A percentile compares a stretch with the other conserved stretches of the same genome.
phyloP scores from a whole-genome alignment of 2,888 invertebrate species.

The Eristalis arbustorum region DNA sequence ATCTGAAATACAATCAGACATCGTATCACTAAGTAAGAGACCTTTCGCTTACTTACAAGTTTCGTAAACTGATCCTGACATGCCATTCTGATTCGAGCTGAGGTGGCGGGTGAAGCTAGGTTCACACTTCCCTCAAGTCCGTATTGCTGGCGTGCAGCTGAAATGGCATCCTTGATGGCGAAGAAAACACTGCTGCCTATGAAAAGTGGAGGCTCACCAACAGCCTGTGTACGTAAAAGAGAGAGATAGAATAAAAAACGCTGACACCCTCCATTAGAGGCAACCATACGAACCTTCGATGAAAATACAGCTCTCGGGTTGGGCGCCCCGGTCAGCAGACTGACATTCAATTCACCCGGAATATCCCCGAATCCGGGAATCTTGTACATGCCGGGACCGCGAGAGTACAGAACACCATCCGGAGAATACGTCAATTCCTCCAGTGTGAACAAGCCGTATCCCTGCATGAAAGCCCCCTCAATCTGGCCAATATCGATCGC shows the following conservation, averaged over 20 bases:
- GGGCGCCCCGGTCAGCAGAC: constrained; percentile 92
- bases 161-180: constrained; percentile 93
- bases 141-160: constrained; percentile 87
- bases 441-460: constrained; percentile 94
- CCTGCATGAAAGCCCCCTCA: constrained; percentile 97
- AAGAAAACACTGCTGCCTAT: constrained; percentile 93
- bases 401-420: constrained; percentile 88
- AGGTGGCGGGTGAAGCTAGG: constrained; percentile 92
- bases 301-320: constrained; percentile 96
- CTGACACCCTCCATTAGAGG: neutral
- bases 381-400: constrained; percentile 97
- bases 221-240: constrained; percentile 84
- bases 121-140: constrained; percentile 83
- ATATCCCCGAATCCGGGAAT: constrained; percentile 96
- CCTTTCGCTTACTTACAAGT: constrained; percentile 82
- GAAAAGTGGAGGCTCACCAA: constrained; percentile 97
- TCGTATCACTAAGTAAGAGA: neutral
- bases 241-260: neutral
- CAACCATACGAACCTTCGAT: constrained; percentile 87
- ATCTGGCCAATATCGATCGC: constrained; percentile 98
- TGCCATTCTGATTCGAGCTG: constrained; percentile 93
- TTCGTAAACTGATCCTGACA: constrained; percentile 91
- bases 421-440: constrained; percentile 95
- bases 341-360: constrained; percentile 95
- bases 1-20: constrained; percentile 1